Evolutionary conservation across 2,888 invertebrate genomes (phyloP).

Genomic region (Pollenia amentaria): DNA sequence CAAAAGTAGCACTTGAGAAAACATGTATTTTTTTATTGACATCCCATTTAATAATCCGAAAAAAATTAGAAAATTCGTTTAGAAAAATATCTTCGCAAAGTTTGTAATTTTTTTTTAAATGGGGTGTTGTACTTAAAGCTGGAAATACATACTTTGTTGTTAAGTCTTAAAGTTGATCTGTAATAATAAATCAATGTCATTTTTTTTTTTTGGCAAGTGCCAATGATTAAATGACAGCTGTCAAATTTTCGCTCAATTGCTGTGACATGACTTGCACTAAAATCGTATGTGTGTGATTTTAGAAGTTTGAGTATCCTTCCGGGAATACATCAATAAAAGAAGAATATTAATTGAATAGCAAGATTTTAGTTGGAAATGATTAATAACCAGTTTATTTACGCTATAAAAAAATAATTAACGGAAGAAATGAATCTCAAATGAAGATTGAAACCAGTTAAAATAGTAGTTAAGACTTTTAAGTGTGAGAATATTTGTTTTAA

Average conservation of each 20-base stretch:
- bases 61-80: background rate
- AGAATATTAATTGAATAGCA: background rate
- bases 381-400: background rate
- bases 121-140: background rate
- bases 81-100: background rate
- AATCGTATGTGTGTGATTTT: background rate
- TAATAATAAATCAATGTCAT: slow-evolving; percentile 52
- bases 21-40: background rate
- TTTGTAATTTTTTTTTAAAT: slow-evolving; percentile 14
- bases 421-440: no score
- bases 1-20: background rate
- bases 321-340: background rate
- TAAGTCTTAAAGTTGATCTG: background rate
- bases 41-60: background rate
- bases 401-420: no score
- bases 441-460: no score
- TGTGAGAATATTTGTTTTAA: no score
- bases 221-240: slow-evolving; percentile 48
- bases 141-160: background rate
- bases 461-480: no score
- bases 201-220: slow-evolving; percentile 45
- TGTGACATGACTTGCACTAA: slow-evolving; percentile 27
- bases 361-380: background rate
- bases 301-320: background rate
- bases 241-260: slow-evolving; percentile 25